A percentile compares a stretch with the other conserved stretches of the same genome.
phyloP scores from a whole-genome alignment of 2,888 invertebrate species.

The Hypercompe scribonia region DNA sequence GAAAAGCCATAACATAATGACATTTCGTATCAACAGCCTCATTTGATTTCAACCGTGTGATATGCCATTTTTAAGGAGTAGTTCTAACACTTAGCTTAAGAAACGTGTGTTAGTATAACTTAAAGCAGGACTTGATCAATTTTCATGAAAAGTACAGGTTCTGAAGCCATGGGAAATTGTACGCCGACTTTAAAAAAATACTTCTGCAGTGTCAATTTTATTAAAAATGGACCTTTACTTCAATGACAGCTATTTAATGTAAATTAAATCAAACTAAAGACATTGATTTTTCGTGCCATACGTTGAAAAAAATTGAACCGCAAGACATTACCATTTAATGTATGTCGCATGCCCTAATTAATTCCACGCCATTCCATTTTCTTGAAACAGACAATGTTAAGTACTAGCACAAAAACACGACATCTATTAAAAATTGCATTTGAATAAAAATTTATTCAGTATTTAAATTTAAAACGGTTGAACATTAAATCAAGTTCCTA shows the following conservation, averaged over 20 bases:
- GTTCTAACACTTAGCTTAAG: not conserved
- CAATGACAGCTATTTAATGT: not conserved
- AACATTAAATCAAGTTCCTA: not conserved
- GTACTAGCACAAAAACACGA: not conserved
- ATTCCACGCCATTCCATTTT: too few species aligned
- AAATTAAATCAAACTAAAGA: too few species aligned
- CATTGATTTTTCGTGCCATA: too few species aligned
- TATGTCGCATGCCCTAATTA: too few species aligned
- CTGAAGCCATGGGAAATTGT: not conserved
- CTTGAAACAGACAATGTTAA: not conserved
- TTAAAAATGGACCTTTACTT: not conserved
- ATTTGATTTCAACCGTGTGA: conserved; percentile 14
- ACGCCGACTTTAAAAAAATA: not conserved
- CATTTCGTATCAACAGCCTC: conserved; percentile 13
- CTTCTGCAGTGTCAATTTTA: not conserved
- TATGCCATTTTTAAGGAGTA: not conserved
- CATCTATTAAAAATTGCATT: not conserved
- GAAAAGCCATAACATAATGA: conserved; percentile 17
- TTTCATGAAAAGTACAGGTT: not conserved
- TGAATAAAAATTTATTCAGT: not conserved
- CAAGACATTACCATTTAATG: too few species aligned
- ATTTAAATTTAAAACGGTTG: conserved; percentile 1
- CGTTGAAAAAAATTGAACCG: too few species aligned
- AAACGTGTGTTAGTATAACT: not conserved
- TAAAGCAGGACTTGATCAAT: not conserved